Conservation (phyloP, 2,888 invertebrate genomes). For the Philereme transversata region DNA sequence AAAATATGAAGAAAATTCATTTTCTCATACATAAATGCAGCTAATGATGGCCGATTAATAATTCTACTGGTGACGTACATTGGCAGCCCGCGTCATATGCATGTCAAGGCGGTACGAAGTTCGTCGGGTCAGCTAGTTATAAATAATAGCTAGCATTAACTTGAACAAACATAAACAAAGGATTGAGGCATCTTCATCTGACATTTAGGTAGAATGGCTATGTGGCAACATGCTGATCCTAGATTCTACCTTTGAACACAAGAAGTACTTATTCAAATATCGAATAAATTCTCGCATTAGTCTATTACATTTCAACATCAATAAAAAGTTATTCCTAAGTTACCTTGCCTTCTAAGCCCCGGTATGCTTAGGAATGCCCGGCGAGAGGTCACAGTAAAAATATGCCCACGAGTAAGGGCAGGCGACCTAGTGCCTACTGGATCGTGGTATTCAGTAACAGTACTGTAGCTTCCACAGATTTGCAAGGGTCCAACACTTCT, state of each 20-base stretch:
- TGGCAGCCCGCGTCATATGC: too few relatives aligned
- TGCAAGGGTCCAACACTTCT: conserved; percentile 3
- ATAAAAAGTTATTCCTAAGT: conserved; percentile 2
- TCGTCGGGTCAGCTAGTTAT: too few relatives aligned
- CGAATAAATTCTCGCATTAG: background rate
- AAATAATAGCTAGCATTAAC: too few relatives aligned
- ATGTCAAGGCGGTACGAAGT: too few relatives aligned
- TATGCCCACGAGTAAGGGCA: conserved; percentile 26
- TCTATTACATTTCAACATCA: background rate
- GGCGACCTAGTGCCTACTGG: conserved; percentile 19
- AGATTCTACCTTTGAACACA: conserved; percentile 13
- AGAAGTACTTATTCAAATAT: background rate
- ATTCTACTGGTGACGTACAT: too few relatives aligned
- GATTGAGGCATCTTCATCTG: conserved; percentile 48
- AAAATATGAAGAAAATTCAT: too few relatives aligned
- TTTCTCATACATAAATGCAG: too few relatives aligned
- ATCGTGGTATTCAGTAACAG: background rate
- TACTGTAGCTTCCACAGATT: conserved; percentile 9
- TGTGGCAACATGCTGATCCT: conserved; percentile 28
- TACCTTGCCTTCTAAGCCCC: conserved; percentile 26
- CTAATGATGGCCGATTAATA: too few relatives aligned
- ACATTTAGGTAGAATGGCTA: conserved; percentile 43
- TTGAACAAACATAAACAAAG: conserved; percentile 37
- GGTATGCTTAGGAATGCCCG: conserved; percentile 33
- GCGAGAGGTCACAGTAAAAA: conserved; percentile 32